Evolutionary conservation across 2,113 vertebrate species (phyloP).

Genomic region (Rhadina sibilatrix): DNA sequence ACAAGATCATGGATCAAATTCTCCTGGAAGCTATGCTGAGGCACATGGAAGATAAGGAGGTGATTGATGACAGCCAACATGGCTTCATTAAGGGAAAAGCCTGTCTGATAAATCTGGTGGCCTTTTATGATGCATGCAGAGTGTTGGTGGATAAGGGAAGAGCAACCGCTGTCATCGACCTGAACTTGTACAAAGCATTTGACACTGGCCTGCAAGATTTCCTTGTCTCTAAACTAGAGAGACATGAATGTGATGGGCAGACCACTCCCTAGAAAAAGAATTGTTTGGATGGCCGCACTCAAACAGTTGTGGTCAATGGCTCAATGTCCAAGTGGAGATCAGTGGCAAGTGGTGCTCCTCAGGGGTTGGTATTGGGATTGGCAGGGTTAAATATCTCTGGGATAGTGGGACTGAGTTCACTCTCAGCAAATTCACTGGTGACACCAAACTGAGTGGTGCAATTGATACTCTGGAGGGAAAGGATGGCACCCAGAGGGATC

Average conservation of each 20-base stretch:
- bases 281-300: not conserved
- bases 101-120: not conserved
- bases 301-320: not conserved
- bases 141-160: not conserved
- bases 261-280: not conserved
- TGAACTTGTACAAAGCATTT: not conserved
- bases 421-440: not conserved
- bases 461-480: not conserved
- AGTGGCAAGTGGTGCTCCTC: not conserved
- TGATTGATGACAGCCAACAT: not conserved
- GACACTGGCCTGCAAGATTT: not conserved
- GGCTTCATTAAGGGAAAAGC: not conserved
- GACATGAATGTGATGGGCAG: not conserved
- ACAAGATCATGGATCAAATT: not conserved
- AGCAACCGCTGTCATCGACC: not conserved
- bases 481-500: not conserved
- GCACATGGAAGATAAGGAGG: not conserved
- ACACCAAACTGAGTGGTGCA: not conserved
- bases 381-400: not conserved
- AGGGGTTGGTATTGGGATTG: rapidly evolving
- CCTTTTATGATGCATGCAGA: not conserved
- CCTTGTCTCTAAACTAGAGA: not conserved
- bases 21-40: not conserved
- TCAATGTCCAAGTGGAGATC: not conserved
- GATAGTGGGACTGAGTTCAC: no score